Evolutionary conservation across 1,140 invertebrate species (phyloP).

Genomic region (Antheraea mylitta): DNA sequence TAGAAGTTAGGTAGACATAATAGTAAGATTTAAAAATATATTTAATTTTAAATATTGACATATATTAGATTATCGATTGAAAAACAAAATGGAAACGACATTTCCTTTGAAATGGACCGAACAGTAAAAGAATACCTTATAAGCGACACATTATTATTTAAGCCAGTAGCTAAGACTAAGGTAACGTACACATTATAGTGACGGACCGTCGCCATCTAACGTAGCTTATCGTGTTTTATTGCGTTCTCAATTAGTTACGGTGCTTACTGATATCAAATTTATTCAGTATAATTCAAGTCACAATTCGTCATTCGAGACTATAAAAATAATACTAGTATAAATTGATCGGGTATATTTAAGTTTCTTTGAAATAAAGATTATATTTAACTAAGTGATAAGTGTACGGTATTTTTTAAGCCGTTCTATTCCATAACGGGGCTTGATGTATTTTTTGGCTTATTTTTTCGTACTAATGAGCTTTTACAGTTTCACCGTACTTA

Average conservation of each 20-base stretch:
- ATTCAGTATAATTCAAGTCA: background rate
- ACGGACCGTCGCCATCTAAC: background rate
- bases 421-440: too few relatives aligned
- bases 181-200: background rate
- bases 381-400: background rate
- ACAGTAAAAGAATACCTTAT: background rate
- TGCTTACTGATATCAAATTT: background rate
- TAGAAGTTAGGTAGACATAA: too few relatives aligned
- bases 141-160: background rate
- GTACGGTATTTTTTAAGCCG: too few relatives aligned
- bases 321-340: background rate
- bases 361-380: background rate
- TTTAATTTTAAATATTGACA: too few relatives aligned
- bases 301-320: background rate
- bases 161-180: background rate
- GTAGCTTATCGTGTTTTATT: background rate
- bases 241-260: background rate
- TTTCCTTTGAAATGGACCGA: background rate
- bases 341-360: background rate
- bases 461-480: too few relatives aligned
- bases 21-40: too few relatives aligned
- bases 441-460: too few relatives aligned
- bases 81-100: background rate
- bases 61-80: too few relatives aligned
- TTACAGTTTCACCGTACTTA: too few relatives aligned